Evolutionary conservation across 2,888 invertebrate genomes (phyloP), one percentile per base, ranked within the genome.

Genomic region (Limnephilus lunatus): DNA sequence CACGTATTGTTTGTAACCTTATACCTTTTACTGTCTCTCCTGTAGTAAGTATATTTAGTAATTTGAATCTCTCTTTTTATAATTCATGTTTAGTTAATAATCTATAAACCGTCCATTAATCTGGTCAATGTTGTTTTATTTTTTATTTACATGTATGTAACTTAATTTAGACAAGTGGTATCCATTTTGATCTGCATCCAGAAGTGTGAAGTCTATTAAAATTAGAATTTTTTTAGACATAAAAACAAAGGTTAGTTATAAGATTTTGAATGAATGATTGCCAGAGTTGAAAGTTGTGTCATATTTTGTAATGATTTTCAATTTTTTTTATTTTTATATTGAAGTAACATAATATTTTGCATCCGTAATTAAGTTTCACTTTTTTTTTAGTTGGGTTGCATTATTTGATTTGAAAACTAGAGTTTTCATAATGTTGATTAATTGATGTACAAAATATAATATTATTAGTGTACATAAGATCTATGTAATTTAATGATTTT

Each of bases 31-130:
- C 68, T 25, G 19, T 68, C 68, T 68, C 68, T 68, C 25, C 14
- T 68, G 25, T 68, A n/a, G n/a, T n/a, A 68, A 68, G 68, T 68
- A 68, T 82, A 1, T 15, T 88, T 31, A 88, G 31, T 53, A 88
- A 88, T 25, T 83, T 32, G 85, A 92, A 92, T 92, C 90, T 92
- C 92, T 48, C 31, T 83, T 14, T 88, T 80, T 30, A 90, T 85
- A 68, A 53, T 80, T 81, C 32, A 83, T 48, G 80, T 90, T 92
- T 92, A 92, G 90, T 44, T 89, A 39, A 35, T 91, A 92, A 88
- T 92, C 81, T 90, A 92, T 83, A 25, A 93, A 93, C 93, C 93
- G 93, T 93, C 93, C 93, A 93, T 93, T 92, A 90, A 35, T 93
- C 93, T 93, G 93, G 93, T 93, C 93, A 93, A 90, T 87, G n/a